Evolutionary conservation across 2,113 vertebrate species (phyloP).

Genomic region (Castor canadensis): DNA sequence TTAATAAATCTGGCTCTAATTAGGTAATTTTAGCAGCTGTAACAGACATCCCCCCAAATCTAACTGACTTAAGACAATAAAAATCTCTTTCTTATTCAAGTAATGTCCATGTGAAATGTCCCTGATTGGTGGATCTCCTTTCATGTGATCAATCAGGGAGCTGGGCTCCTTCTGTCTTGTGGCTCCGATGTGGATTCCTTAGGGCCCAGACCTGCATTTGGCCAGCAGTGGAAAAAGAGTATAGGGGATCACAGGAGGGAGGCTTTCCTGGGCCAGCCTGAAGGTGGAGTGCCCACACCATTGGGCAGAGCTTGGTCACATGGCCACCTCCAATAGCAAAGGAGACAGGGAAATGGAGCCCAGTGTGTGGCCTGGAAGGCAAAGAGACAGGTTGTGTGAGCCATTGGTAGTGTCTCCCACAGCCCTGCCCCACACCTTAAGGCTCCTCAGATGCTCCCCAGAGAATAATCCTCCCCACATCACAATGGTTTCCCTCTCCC

Average conservation of each 20-base stretch:
- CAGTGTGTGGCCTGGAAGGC: neutral
- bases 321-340: neutral
- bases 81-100: neutral
- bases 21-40: neutral
- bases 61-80: neutral
- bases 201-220: neutral
- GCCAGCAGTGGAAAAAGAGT: neutral
- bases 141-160: neutral
- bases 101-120: neutral
- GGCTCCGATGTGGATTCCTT: neutral
- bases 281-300: neutral
- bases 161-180: neutral
- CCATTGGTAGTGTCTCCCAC: too few species aligned
- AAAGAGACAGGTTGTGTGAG: neutral
- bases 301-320: neutral
- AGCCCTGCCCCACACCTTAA: neutral
- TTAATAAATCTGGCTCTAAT: neutral
- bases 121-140: neutral
- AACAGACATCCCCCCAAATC: neutral
- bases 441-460: neutral
- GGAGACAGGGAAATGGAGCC: neutral
- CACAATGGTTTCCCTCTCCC: too few species aligned
- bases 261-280: neutral
- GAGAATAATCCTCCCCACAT: neutral
- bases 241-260: fast-evolving